Conservation (phyloP, 1,140 invertebrate species). For the Ridgeia piscesae region DNA sequence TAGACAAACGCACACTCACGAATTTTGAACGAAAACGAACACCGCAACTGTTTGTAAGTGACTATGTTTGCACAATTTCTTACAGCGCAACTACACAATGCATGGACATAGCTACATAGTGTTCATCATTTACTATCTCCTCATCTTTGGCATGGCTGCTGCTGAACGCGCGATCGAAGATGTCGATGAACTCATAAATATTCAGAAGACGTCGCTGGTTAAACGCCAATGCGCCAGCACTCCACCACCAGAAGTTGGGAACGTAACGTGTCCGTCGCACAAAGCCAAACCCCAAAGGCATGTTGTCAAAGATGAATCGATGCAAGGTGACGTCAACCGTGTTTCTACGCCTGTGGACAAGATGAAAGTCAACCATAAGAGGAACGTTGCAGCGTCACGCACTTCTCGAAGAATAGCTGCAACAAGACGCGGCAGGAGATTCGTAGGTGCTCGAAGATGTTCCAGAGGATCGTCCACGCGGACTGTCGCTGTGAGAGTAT, state of each 20-base stretch:
- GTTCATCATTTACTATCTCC: background rate
- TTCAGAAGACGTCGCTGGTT: background rate
- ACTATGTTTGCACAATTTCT: background rate
- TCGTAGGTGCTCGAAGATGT: background rate
- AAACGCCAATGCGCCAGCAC: background rate
- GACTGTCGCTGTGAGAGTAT: background rate
- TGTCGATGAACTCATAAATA: background rate
- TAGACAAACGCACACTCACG: background rate
- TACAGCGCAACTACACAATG: background rate
- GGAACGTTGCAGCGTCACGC: background rate
- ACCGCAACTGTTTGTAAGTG: background rate
- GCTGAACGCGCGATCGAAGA: background rate
- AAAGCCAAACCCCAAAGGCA: background rate
- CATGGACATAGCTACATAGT: background rate
- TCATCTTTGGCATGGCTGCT: background rate
- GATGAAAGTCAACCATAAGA: background rate
- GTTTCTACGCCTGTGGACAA: background rate
- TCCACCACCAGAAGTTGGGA: background rate
- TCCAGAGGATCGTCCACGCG: background rate
- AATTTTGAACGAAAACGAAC: background rate
- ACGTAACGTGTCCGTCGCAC: background rate
- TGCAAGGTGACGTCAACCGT: background rate
- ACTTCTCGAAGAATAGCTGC: background rate
- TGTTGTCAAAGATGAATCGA: background rate
- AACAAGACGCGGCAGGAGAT: background rate